Evolutionary conservation across 2,888 invertebrate species (phyloP), one percentile per base, ranked within the genome.

Genomic region (Athripsodes cinereus): DNA sequence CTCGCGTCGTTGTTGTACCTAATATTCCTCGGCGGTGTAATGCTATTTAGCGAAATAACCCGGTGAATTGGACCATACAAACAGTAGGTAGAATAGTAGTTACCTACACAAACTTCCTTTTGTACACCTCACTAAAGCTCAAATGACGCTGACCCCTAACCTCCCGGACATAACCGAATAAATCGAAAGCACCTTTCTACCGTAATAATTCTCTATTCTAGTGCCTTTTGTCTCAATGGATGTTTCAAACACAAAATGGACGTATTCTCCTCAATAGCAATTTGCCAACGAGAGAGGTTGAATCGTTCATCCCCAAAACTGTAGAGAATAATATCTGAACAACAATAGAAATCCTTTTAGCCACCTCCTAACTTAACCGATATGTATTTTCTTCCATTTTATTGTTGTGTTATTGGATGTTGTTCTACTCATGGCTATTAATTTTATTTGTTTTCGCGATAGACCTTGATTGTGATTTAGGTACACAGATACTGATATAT

Each of bases 151-250:
- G 58, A 58, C 54, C 58, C 53, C 47, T 54, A 54, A 51, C 58
- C 50, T 46, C 48, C 13, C 50, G 54, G 54, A 58, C 44, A 58
- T 58, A 58, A 58, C 54, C 3, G n/a, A 40, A 58, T 58, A 58
- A 58, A 58, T 58, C 54, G 54, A 54, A 40, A 40, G 34, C 58
- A 53, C 58, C 54, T 35, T 47, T 50, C 46, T 35, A 58, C 58
- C 58, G 51, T 58, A 58, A 58, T 58, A 58, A 58, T 46, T 58
- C 58, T 58, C 47, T 40, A 50, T 54, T 40, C 53, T 58, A 58
- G 44, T 54, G 51, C 58, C 50, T 58, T 57, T 58, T 58, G 58
- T 58, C 58, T 58, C 52, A 16, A 21, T 48, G 48, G 20, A 48
- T 19, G 48, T 48, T 48, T 19, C 18, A 13, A n/a, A n/a, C n/a